Evolutionary conservation across 2,888 invertebrate genomes (phyloP), one percentile per base, ranked within the genome.

Genomic region (Agriotes lineatus): DNA sequence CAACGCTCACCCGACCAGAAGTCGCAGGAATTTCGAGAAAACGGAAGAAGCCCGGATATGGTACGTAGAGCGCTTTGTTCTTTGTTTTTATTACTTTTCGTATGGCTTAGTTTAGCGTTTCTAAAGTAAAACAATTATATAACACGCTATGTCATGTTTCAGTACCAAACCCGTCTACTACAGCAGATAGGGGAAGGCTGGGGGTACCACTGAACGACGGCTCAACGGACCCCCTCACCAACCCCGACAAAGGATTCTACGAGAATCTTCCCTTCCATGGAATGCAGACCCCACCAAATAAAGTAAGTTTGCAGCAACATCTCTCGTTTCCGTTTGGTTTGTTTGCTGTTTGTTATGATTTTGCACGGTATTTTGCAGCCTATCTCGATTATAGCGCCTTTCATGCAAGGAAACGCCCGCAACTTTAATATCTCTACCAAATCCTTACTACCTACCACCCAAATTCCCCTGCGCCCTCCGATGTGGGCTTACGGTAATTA

Each of bases 231-330:
- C 92, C 88, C 87, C 89, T 90, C 84, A 90, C 90, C 86, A 94
- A 94, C 85, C 91, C 92, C 84, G 89, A 90, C 79, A 93, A 93
- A 78, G 94, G 94, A 84, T 92, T 93, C 83, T 96, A 96, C 89
- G 96, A 96, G 87, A 96, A 96, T 87, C 90, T 96, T 81, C 96
- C 96, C 82, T 96, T 96, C 90, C 96, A 96, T 85, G 96, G 96
- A 79, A 90, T 96, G 82, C 96, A 96, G 87, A 93, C 94, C 85
- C 94, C 96, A 82, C 96, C 95, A 80, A 93, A 95, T 86, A 96
- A 96, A 94, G 96, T 96, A 90, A 85, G 78, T 22, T 1, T 12
- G 22, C n/a, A 12, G 70, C 6, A n/a, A 22, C 52, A n/a, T 10
- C 2, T 71, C 75, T 74, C n/a, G n/a, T n/a, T n/a, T n/a, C n/a